A percentile compares a stretch with the other conserved stretches of the same genome.
Evolutionary conservation across 2,113 vertebrate species (phyloP).

Genomic region (Leptocoma aspasia): DNA sequence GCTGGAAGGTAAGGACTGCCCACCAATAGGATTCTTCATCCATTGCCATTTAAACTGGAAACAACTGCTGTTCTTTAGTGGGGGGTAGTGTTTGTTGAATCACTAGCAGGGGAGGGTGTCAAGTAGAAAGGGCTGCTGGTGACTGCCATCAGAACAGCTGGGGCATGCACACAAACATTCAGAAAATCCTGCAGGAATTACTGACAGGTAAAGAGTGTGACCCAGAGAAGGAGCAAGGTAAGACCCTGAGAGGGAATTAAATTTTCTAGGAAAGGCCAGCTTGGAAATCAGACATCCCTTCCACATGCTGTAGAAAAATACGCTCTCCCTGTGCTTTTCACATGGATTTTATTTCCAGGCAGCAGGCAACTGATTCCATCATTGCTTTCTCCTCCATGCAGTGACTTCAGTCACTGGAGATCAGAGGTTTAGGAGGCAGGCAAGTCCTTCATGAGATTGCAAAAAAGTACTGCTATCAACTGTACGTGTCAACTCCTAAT

Average conservation of each 20-base stretch:
- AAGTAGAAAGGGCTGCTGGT: background rate
- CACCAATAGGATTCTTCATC: background rate
- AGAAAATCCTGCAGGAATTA: background rate
- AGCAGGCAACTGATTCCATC: background rate
- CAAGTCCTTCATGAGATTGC: background rate
- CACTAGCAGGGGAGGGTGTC: background rate
- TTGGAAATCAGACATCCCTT: background rate
- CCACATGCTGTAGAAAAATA: background rate
- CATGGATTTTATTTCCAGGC: background rate
- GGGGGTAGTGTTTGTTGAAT: background rate
- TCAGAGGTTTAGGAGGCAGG: background rate
- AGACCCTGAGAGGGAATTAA: background rate
- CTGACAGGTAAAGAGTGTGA: background rate
- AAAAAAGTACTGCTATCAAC: background rate
- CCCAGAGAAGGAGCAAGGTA: background rate
- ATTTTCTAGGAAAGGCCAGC: background rate
- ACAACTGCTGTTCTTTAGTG: background rate
- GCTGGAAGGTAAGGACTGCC: background rate
- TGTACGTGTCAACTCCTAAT: background rate
- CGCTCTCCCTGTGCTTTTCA: background rate
- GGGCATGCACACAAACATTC: background rate
- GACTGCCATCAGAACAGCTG: background rate
- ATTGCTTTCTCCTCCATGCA: background rate
- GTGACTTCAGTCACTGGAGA: background rate
- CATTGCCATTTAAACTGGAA: background rate